Base-by-base conservation (phyloP, 2,888 invertebrate species). In the Ectemnius cavifrons region DNA sequence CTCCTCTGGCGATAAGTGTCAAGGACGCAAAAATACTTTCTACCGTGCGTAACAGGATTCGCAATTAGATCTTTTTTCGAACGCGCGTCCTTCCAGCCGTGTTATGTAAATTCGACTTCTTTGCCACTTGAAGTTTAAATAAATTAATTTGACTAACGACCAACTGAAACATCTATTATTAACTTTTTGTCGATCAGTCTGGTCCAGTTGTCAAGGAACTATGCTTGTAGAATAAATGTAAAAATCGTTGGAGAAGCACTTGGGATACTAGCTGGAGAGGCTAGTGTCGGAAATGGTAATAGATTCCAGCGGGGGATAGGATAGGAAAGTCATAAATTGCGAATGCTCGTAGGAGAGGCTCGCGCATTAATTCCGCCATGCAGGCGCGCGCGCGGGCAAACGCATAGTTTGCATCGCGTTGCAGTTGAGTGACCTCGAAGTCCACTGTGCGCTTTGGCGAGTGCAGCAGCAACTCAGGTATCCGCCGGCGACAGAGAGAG, bases 371-470 rank as follows among this genome's bases (percentile, higher is more conserved):
- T 73, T 58, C 61, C 13, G 46, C 28, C n/a, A 16, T 14, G 52
- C 52, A 16, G 52, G 14, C 4, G 52, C 58, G 37, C 63, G 73
- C 46, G 63, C 72, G 71, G 62, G 75, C 74, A 76, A 76, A 76
- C 67, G 78, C 77, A 80, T 76, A 75, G 67, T 70, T 76, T 69
- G 76, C 80, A 78, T 82, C 75, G 82, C 82, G 82, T 82, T 82
- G 84, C 84, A 86, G 86, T 87, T 87, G 86, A 86, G 77, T 86
- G 86, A 87, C 86, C 86, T 83, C 84, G 56, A 60, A 78, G 78
- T 73, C 56, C 75, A 77, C 78, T 73, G 69, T 76, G 76, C 77
- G 67, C 62, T 67, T 74, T 76, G 67, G 69, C 72, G 61, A 73
- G 37, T 37, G 37, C 65, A 73, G 65, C 71, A 73, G 73, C 63